Conservation (phyloP, 2,888 invertebrate genomes). For the Micropterix aruncella region DNA sequence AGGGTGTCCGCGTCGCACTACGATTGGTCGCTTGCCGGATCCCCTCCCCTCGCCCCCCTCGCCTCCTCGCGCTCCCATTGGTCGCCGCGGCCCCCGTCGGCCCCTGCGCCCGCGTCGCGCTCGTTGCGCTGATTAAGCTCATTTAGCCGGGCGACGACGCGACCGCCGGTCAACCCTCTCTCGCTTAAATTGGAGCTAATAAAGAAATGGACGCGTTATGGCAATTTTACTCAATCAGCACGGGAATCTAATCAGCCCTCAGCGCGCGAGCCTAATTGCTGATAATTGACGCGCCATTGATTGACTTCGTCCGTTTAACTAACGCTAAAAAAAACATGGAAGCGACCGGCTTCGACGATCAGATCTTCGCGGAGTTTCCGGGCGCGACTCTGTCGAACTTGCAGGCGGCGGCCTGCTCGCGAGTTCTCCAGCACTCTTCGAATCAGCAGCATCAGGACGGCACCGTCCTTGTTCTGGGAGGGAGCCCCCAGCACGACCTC, state of each 20-base stretch:
- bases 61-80: neutral
- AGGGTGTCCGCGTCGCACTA: too few relatives aligned
- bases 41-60: too few relatives aligned
- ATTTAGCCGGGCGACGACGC: neutral
- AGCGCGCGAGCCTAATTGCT: neutral
- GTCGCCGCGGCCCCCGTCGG: neutral
- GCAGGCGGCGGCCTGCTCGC: slow-evolving; percentile 36
- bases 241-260: neutral
- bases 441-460: too few relatives aligned
- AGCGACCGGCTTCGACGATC: slow-evolving; percentile 59
- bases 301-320: slow-evolving; percentile 6
- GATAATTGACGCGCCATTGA: neutral
- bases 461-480: slow-evolving; percentile 17
- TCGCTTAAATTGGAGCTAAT: neutral
- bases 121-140: neutral
- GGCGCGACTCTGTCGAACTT: too few relatives aligned
- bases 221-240: neutral
- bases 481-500: slow-evolving; percentile 28
- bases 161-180: neutral
- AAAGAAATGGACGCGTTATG: neutral
- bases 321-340: slow-evolving; percentile 46
- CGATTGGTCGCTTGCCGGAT: too few relatives aligned
- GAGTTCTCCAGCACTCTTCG: slow-evolving; percentile 32
- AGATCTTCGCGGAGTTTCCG: slow-evolving; percentile 71
- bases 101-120: neutral